Percentiles rank a stretch among this genome's conserved stretches.
Evolutionary conservation across 2,888 invertebrate genomes (phyloP).

Genomic region (Drosophila infuscata): DNA sequence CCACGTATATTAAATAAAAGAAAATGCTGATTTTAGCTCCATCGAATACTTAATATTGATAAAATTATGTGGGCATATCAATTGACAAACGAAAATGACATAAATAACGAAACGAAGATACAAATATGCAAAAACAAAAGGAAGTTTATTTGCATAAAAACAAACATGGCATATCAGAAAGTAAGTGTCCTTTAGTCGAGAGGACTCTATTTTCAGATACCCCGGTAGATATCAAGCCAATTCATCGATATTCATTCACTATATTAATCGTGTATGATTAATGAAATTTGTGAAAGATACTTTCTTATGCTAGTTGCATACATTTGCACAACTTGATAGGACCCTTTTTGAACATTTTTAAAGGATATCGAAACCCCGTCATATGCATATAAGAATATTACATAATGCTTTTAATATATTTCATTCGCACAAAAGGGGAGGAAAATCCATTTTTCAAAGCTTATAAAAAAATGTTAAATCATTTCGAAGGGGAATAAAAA

Average conservation of each 20-base stretch:
- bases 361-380: background rate
- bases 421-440: constrained; percentile 1
- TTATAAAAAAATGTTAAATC: constrained; percentile 23
- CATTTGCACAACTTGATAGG: background rate
- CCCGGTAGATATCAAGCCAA: background rate
- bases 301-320: background rate
- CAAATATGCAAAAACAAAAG: constrained; percentile 27
- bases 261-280: background rate
- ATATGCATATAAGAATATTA: constrained; percentile 8
- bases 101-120: constrained; percentile 2
- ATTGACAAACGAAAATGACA: constrained; percentile 22
- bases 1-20: background rate
- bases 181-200: background rate
- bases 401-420: constrained; percentile 19
- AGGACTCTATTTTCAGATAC: background rate
- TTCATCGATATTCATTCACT: background rate
- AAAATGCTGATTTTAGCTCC: background rate
- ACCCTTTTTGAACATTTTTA: background rate
- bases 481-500: constrained; percentile 9
- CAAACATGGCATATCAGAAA: constrained; percentile 5
- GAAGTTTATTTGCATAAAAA: constrained; percentile 62
- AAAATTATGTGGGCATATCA: constrained; percentile 1
- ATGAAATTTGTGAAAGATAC: background rate
- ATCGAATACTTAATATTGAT: background rate
- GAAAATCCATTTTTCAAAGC: constrained; percentile 23